Conservation (phyloP, 2,888 invertebrate species). For the Calliscelio sp. region DNA sequence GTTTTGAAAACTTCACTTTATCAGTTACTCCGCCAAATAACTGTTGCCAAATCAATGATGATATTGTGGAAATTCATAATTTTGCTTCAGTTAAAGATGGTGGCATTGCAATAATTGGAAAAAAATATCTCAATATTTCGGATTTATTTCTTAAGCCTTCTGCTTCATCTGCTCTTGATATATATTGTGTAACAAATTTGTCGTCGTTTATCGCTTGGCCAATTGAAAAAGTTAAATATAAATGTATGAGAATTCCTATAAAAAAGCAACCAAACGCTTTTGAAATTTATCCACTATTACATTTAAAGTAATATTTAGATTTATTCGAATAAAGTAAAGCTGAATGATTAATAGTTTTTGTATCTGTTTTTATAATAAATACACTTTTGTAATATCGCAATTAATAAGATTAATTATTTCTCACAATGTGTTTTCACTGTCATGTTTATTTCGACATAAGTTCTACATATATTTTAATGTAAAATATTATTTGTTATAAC, state of each 20-base stretch:
- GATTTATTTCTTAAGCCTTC: conserved; percentile 4
- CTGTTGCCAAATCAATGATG: conserved; percentile 18
- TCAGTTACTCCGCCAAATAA: background rate
- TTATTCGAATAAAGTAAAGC: too few relatives aligned
- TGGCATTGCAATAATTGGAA: background rate
- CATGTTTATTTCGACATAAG: too few relatives aligned
- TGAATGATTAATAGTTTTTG: too few relatives aligned
- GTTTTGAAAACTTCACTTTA: conserved; percentile 15
- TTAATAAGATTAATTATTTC: too few relatives aligned
- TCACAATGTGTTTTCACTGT: too few relatives aligned
- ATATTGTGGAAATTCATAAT: conserved; percentile 5
- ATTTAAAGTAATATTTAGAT: conserved; percentile 3
- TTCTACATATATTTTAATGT: too few relatives aligned
- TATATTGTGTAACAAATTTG: background rate
- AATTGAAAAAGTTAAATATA: conserved; percentile 3
- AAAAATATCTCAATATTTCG: background rate
- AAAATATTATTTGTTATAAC: too few relatives aligned
- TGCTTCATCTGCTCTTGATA: background rate
- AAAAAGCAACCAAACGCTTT: background rate
- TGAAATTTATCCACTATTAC: conserved; percentile 3
- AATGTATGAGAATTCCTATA: conserved; percentile 14
- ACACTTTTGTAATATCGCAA: too few relatives aligned
- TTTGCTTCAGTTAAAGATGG: background rate
- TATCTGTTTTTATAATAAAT: too few relatives aligned
- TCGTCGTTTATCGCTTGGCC: background rate